Evolutionary conservation across 2,888 invertebrate genomes (phyloP), one percentile per base, ranked within the genome.

Genomic region (Euzetes globulus): DNA sequence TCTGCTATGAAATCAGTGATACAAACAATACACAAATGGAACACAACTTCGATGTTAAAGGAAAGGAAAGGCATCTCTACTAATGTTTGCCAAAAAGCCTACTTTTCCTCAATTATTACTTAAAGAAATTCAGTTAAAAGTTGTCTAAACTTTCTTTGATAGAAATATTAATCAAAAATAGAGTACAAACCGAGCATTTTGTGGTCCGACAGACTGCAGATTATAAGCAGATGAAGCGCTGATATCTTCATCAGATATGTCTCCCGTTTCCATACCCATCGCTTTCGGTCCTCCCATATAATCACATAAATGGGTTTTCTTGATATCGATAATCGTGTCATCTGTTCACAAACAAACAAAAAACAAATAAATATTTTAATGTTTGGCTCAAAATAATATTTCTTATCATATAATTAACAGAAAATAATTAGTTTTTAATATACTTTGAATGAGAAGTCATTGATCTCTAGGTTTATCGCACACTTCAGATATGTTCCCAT

Each of bases 201-300:
- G 89, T 71, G 93, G 91, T 79, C 92, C 93, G 77, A 92, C 92
- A 82, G 90, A 91, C 81, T 88, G 88, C 80, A 88, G 87, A 84
- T 93, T 90, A 85, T 91, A 92, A 79, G 91, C 90, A 68, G 92
- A 92, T 83, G 91, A 92, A 78, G 92, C 92, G 76, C 87, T 88
- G 81, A 93, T 88, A 50, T 50, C 91, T 80, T 86, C 86, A 85
- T 93, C 91, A 80, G 88, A 87, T 81, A 94, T 92, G 79, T 86
- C 86, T 76, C 90, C 90, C 79, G 88, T 88, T 85, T 92, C 90
- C 91, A 94, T 91, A 77, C 94, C 94, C 82, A 94, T 86, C 72
- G 92, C 70, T 15, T 41, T 33, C 17, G 71, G 55, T 58, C 71
- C 71, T 15, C 74, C 74, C n/a, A n/a, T 6, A 22, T 29, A 29